These are phyloP conservation scores for Carassius gibelio DNA, from an alignment of 2,113 vertebrate genomes.

Conservation along the genomic window DNA sequence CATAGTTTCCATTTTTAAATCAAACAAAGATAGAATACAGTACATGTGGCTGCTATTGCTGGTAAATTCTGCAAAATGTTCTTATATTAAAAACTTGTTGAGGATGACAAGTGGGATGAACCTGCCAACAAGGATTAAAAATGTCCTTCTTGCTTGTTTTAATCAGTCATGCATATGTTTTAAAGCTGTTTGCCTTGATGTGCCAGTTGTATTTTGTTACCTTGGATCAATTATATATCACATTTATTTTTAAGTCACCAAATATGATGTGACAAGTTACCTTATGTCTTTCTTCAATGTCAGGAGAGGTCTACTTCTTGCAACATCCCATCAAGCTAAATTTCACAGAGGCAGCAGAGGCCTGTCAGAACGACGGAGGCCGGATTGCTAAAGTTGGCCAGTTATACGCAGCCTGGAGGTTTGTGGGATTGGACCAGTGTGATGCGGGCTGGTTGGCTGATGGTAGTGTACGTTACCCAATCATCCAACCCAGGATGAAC, in stretches of 20 bases:
- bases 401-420: slow-evolving; percentile 87
- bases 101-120: no score
- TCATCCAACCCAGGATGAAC: slow-evolving; percentile 76
- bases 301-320: slow-evolving; percentile 87
- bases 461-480: slow-evolving; percentile 87
- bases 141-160: no score
- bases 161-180: neutral
- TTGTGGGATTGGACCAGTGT: slow-evolving; percentile 83
- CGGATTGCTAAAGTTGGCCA: slow-evolving; percentile 87
- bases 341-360: slow-evolving; percentile 80
- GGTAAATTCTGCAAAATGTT: no score
- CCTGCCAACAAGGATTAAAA: neutral
- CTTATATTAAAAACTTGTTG: no score
- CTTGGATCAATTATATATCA: neutral
- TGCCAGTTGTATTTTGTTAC: slow-evolving; percentile 9
- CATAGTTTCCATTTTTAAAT: no score
- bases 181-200: slow-evolving; percentile 3
- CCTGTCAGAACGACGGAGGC: slow-evolving; percentile 75
- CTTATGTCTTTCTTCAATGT: slow-evolving; percentile 9
- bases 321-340: slow-evolving; percentile 73
- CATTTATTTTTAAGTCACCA: neutral
- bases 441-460: slow-evolving; percentile 90
- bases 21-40: no score
- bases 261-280: neutral
- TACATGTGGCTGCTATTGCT: no score